Conservation (phyloP, 2,113 vertebrate genomes). For the Dromas ardeola region DNA sequence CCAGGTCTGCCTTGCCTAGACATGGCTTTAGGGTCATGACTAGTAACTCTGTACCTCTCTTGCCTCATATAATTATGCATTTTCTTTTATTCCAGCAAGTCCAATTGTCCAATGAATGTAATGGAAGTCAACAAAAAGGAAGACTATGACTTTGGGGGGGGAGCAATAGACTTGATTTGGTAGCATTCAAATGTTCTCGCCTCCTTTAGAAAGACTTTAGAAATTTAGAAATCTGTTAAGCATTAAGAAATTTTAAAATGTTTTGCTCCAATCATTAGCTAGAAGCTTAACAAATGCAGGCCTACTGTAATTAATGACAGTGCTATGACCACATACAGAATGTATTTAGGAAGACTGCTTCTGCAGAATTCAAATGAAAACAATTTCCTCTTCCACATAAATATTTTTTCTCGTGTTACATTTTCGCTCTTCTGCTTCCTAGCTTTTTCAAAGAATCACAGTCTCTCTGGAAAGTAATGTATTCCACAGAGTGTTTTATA, state of each 20-base stretch:
- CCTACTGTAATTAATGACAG: background rate
- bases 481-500: background rate
- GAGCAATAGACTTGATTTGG: background rate
- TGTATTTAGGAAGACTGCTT: background rate
- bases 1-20: background rate
- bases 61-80: fast-evolving
- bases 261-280: background rate
- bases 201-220: background rate
- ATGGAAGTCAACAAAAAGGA: background rate
- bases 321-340: too few species aligned
- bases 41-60: fast-evolving
- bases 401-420: background rate
- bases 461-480: background rate
- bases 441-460: background rate
- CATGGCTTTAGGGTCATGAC: fast-evolving
- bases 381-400: background rate
- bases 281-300: background rate
- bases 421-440: background rate
- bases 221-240: background rate
- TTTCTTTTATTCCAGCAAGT: fast-evolving
- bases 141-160: background rate
- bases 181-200: background rate
- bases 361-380: background rate
- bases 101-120: fast-evolving
- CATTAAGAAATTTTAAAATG: background rate